Base-by-base conservation (phyloP, 2,888 invertebrate species). In the Epinotia nisella region DNA sequence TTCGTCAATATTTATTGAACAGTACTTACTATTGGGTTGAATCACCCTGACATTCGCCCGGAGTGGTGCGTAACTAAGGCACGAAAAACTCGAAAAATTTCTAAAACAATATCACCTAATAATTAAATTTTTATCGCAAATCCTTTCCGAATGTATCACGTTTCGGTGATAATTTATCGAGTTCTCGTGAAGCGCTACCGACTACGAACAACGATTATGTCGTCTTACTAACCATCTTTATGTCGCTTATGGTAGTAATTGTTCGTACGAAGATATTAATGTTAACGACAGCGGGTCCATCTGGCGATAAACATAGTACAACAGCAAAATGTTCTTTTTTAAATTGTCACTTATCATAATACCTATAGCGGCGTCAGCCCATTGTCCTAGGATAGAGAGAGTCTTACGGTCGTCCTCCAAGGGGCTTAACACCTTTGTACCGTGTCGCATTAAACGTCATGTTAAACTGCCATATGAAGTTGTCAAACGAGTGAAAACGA, bases 211-310 rank as follows among this genome's bases (percentile, higher is more conserved):
- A 72, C 72, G 35, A 35, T 72, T 56, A 66, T 56, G 45, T 61
- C 67, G 66, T 45, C 39, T 56, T 91, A 97, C 98, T 98, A 97
- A 99, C 99, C 98, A 99, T 99, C 95, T 98, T 98, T 94, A 98
- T 98, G 96, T 99, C 99, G 96, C 98, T 98, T 95, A 99, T 99
- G 91, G 98, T 98, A 91, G 98, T 97, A 91, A 99, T 98, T 96
- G 97, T 98, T 95, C 99, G 95, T 94, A 99, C 98, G 96, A 98
- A 98, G 95, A 98, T 97, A 97, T 99, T 99, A 94, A 99, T 98
- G 95, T 96, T 97, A 94, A 99, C 98, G 95, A 98, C 96, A 92
- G 98, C 98, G 90, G 98, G 98, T 92, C 98, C 98, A 96, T 98
- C 98, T 97, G 95, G 94, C 89, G 88, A 87, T 80, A 82, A 79